These are phyloP conservation scores for Guaruba guarouba DNA, from an alignment of 2,113 vertebrate species.

Conservation along the genomic window DNA sequence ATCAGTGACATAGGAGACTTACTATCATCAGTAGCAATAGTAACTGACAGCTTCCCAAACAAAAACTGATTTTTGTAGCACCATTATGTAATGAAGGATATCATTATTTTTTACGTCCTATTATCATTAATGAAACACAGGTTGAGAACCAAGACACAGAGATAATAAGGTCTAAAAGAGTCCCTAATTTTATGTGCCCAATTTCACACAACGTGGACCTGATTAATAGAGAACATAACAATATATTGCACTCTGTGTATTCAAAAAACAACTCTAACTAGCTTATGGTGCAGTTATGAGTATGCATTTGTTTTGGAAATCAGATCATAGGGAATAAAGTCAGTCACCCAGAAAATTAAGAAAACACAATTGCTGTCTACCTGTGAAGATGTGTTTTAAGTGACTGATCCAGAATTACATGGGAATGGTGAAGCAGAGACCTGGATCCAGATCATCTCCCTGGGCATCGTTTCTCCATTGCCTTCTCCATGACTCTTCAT, in stretches of 20 bases:
- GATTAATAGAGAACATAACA: background rate
- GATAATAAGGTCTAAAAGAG: slow-evolving; percentile 9
- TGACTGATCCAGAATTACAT: background rate
- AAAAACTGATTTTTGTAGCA: background rate
- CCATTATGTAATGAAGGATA: background rate
- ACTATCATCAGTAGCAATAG: background rate
- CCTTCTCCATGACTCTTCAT: background rate
- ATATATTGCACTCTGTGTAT: background rate
- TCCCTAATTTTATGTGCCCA: background rate
- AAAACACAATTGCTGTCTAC: background rate
- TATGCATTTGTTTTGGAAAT: background rate
- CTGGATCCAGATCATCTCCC: background rate
- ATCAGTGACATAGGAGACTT: background rate
- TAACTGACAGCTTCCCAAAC: background rate
- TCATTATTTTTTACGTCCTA: background rate
- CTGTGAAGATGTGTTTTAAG: background rate
- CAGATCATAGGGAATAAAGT: background rate
- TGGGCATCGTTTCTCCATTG: background rate
- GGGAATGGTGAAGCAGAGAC: background rate
- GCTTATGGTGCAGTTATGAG: background rate
- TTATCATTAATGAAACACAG: background rate
- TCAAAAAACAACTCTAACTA: background rate
- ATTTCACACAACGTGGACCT: background rate
- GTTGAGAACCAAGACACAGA: background rate
- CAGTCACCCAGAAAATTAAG: slow-evolving; percentile 39